Evolutionary conservation across 2,888 invertebrate species (phyloP).

Genomic region (Aleiodes alternator): DNA sequence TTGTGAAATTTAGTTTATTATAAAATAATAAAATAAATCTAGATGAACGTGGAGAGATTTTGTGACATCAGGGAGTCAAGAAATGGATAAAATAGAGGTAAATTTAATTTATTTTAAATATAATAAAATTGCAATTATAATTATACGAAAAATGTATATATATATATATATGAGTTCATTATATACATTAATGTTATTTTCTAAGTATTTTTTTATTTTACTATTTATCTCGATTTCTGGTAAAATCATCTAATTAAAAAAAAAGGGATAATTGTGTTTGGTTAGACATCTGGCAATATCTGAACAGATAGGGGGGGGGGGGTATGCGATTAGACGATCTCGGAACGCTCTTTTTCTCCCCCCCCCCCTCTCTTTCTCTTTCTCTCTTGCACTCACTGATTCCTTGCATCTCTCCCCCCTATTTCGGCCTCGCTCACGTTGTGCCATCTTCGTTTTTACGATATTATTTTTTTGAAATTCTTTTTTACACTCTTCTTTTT

Average conservation of each 20-base stretch:
- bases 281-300: slow-evolving; percentile 69
- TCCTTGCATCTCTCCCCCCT: slow-evolving; percentile 45
- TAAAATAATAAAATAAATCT: slow-evolving; percentile 62
- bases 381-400: slow-evolving; percentile 48
- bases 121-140: too few relatives aligned
- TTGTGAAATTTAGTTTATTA: slow-evolving; percentile 49
- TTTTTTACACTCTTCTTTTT: slow-evolving; percentile 45
- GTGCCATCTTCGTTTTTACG: slow-evolving; percentile 39
- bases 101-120: slow-evolving; percentile 47
- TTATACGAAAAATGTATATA: too few relatives aligned
- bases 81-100: slow-evolving; percentile 75
- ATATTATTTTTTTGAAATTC: slow-evolving; percentile 46
- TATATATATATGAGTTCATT: too few relatives aligned
- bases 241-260: slow-evolving; percentile 2
- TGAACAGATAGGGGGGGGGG: neutral
- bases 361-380: slow-evolving; percentile 36
- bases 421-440: slow-evolving; percentile 51
- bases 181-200: too few relatives aligned
- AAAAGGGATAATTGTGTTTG: slow-evolving; percentile 54
- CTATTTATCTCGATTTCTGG: slow-evolving; percentile 25
- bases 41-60: slow-evolving; percentile 72
- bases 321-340: slow-evolving; percentile 69
- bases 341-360: slow-evolving; percentile 49
- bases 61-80: slow-evolving; percentile 68
- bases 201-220: neutral